Percentiles rank a stretch among this genome's conserved stretches.
Evolutionary conservation across 2,797 vertebrate genomes (phyloP).

Genomic region (Oceanodroma leucorhoa): DNA sequence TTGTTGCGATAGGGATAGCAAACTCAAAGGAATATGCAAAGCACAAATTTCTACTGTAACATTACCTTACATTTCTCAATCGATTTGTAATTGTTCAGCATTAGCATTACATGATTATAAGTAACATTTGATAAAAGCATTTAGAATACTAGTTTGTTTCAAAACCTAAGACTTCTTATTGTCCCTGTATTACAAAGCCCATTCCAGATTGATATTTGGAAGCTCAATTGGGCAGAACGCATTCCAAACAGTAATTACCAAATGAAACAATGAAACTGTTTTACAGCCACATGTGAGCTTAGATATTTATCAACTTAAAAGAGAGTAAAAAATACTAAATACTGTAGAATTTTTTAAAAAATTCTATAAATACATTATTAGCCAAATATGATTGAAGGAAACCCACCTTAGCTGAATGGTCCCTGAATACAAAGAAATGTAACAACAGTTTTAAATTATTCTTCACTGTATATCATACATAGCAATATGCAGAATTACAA

Average conservation of each 20-base stretch:
- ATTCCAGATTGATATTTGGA: neutral
- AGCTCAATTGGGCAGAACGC: neutral
- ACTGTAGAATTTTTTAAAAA: neutral
- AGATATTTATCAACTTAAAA: neutral
- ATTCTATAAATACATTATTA: neutral
- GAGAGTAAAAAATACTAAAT: neutral
- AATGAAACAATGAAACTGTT: neutral
- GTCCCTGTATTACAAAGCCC: neutral
- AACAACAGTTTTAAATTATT: neutral
- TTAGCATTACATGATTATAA: neutral
- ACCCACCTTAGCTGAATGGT: neutral
- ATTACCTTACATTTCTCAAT: neutral
- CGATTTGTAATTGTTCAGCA: fast-evolving
- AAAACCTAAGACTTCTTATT: neutral
- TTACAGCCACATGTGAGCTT: neutral
- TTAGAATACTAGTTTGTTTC: neutral
- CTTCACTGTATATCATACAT: neutral
- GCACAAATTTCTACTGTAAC: neutral
- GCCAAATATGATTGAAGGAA: neutral
- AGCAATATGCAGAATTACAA: neutral
- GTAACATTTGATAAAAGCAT: neutral
- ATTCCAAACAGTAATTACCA: neutral
- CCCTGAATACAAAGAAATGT: neutral
- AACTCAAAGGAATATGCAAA: neutral
- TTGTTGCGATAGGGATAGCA: neutral